Evolutionary conservation across 2,797 vertebrate genomes (phyloP).

Genomic region (Natrix natrix): DNA sequence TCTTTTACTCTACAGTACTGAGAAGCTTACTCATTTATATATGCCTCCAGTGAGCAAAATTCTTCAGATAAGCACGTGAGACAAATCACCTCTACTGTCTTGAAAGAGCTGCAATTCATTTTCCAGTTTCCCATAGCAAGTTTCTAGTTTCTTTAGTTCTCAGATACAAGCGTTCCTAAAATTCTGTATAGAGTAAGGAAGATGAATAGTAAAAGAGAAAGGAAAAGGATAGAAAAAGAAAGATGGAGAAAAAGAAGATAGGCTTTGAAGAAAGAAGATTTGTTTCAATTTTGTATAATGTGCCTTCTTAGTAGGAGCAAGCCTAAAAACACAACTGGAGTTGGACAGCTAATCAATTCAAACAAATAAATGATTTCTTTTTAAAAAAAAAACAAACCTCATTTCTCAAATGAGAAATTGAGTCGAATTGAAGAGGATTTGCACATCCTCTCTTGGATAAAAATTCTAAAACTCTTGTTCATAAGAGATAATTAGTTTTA

Average conservation of each 20-base stretch:
- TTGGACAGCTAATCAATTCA: background rate
- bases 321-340: background rate
- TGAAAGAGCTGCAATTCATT: slow-evolving; percentile 18
- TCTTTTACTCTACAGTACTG: background rate
- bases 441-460: background rate
- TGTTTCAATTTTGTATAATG: background rate
- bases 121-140: background rate
- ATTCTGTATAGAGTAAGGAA: background rate
- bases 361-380: background rate
- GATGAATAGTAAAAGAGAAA: background rate
- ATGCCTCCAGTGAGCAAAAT: background rate
- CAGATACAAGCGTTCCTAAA: background rate
- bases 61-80: slow-evolving; percentile 1
- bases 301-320: background rate
- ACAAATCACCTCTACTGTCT: slow-evolving; percentile 6
- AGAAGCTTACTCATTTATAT: slow-evolving; percentile 1
- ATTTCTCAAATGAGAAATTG: background rate
- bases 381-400: background rate
- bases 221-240: background rate
- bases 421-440: background rate
- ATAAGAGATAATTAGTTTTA: background rate
- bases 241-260: background rate
- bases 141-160: background rate
- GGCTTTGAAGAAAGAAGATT: background rate
- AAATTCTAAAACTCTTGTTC: background rate